Percentiles rank a stretch among this genome's conserved stretches.
Evolutionary conservation across 2,888 invertebrate genomes (phyloP).

Genomic region (Drosophila mercatorum): DNA sequence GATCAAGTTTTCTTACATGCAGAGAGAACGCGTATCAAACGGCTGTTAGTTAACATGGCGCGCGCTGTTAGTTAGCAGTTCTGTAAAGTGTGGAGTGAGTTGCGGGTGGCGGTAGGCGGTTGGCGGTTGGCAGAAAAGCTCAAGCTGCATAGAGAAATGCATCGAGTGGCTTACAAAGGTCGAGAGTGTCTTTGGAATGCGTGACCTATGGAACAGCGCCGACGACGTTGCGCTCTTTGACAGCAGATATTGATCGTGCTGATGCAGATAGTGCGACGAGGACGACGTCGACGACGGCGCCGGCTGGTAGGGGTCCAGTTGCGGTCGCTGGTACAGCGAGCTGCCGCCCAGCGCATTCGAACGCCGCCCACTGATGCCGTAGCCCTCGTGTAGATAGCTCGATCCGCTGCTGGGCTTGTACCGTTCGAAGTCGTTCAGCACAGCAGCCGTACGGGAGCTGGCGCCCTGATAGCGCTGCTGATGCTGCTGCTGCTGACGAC

Average conservation of each 20-base stretch:
- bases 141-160: conserved; percentile 42
- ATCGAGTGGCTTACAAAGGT: conserved; percentile 84
- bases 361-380: conserved; percentile 64
- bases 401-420: conserved; percentile 55
- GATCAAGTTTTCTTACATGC: conserved; percentile 57
- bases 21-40: conserved; percentile 27
- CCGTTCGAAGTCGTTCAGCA: conserved; percentile 75
- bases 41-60: conserved; percentile 61
- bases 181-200: conserved; percentile 85
- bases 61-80: conserved; percentile 59
- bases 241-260: conserved; percentile 78
- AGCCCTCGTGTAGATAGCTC: conserved; percentile 78
- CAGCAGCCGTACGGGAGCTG: conserved; percentile 70
- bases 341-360: conserved; percentile 58
- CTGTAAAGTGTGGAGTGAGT: conserved; percentile 32
- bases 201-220: conserved; percentile 85
- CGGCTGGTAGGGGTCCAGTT: conserved; percentile 67
- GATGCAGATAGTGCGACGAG: conserved; percentile 69
- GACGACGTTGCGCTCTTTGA: conserved; percentile 85
- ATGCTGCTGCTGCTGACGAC: conserved; percentile 65
- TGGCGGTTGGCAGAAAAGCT: conserved; percentile 35
- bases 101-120: conserved; percentile 4
- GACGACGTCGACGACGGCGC: conserved; percentile 4
- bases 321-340: conserved; percentile 75
- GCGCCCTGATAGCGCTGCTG: conserved; percentile 72